A percentile compares a stretch with the other conserved stretches of the same genome.
phyloP scores from a whole-genome alignment of 1,140 invertebrate genomes.

The Drosophila punjabiensis region DNA sequence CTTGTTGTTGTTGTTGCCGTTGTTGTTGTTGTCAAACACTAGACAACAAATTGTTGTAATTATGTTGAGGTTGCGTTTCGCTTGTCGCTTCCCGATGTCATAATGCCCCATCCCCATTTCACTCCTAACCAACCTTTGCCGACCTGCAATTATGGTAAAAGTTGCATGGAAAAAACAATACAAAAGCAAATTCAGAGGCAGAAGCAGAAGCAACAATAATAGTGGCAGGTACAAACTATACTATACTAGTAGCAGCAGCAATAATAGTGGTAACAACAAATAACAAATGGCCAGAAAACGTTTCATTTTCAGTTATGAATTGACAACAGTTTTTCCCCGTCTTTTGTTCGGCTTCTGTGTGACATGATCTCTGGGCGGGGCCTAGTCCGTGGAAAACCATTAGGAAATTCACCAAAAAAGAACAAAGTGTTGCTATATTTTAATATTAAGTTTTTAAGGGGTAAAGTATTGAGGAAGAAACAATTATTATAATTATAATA shows the following conservation, averaged over 20 bases:
- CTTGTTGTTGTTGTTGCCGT: slow-evolving; percentile 46
- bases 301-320: slow-evolving; percentile 80
- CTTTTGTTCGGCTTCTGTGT: slow-evolving; percentile 24
- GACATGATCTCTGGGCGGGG: not conserved
- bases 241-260: slow-evolving; percentile 23
- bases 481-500: not conserved
- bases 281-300: slow-evolving; percentile 56
- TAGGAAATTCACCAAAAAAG: not conserved
- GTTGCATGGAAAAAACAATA: slow-evolving; percentile 72
- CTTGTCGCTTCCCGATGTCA: slow-evolving; percentile 82
- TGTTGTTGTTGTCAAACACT: slow-evolving; percentile 77
- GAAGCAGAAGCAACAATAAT: slow-evolving; percentile 36
- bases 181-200: slow-evolving; percentile 21
- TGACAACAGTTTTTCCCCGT: slow-evolving; percentile 62
- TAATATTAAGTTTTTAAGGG: not conserved
- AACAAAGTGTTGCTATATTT: not conserved
- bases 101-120: slow-evolving; percentile 58
- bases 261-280: slow-evolving; percentile 52
- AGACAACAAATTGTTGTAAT: slow-evolving; percentile 83
- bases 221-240: slow-evolving; percentile 23
- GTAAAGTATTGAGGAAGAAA: not conserved
- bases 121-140: slow-evolving; percentile 26
- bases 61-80: slow-evolving; percentile 80
- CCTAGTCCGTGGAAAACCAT: not conserved
- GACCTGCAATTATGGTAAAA: slow-evolving; percentile 81